Evolutionary conservation across 2,797 vertebrate genomes (phyloP), one percentile per base, ranked within the genome.

Genomic region (Steatocranus sp.): DNA sequence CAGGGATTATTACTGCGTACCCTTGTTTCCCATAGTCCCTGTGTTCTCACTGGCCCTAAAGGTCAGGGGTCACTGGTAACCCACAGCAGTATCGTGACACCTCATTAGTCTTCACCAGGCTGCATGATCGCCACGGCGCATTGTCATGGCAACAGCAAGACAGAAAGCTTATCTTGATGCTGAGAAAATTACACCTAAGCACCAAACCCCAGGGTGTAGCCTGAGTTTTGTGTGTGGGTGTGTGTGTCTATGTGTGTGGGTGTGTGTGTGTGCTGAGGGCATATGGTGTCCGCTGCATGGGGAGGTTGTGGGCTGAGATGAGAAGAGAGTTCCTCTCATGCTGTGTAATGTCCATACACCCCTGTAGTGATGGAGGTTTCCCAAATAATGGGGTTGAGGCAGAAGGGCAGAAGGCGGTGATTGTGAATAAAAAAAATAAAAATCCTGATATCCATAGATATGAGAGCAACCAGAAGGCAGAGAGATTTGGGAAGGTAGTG

Each of bases 351-450:
- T 90, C 81, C 86, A 85, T 78, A 20, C 86, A 76, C 81, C 86
- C 91, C 91, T 87, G 84, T 81, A 75, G 88, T 4, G 90, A 91
- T 90, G 92, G 92, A 92, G 93, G 86, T 90, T 93, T 94, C 93
- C 92, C 74, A 90, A 87, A 89, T 86, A 86, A 86, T 82, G 23
- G 48, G 34, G 51, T 43, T 75, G 70, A 83, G 86, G 79, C 2
- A 6, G 27, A 75, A 76, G 75, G 68, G 77, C 76, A 86, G 86
- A 86, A 73, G 86, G 79, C 36, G 17, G 79, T 61, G 68, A 27
- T 27, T 18, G 3, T 30, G 12, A 58, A 77, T 41, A 2, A 25
- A 56, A 56, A 80, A 68, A 61, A 36, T 0, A 0, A 63, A 41
- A 51, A 5, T n/a, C 10, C 15, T 27, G 17, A 27, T 10, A 66